These are phyloP conservation scores for Microchirus variegatus DNA, from an alignment of 2,797 vertebrate genomes.

Conservation along the genomic window DNA sequence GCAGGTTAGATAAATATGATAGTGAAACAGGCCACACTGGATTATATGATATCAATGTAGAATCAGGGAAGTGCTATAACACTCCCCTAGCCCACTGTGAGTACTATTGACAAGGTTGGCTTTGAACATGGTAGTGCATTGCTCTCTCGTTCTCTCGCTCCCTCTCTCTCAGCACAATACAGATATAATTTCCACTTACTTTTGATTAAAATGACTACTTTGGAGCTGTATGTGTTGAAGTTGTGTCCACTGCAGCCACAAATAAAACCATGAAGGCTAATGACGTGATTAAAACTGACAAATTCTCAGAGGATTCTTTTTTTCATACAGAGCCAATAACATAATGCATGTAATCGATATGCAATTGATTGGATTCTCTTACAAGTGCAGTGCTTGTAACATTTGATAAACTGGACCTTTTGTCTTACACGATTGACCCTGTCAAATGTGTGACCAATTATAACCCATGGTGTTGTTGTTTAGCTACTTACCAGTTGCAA, in stretches of 20 bases:
- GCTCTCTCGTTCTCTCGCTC: constrained; percentile 50
- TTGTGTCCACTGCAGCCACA: constrained; percentile 35
- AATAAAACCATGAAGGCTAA: constrained; percentile 42
- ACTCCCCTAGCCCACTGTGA: constrained; percentile 94
- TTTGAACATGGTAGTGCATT: constrained; percentile 79
- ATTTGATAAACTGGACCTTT: constrained; percentile 58
- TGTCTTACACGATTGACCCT: constrained; percentile 53
- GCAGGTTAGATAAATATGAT: constrained; percentile 99
- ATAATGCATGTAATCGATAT: constrained; percentile 47
- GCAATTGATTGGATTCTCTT: constrained; percentile 40
- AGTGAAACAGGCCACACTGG: constrained; percentile 90
- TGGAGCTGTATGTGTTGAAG: constrained; percentile 46
- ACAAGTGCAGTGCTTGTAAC: constrained; percentile 23
- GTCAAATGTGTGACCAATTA: constrained; percentile 78
- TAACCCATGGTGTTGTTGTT: constrained; percentile 54
- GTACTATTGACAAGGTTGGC: constrained; percentile 91
- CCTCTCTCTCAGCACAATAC: constrained; percentile 30
- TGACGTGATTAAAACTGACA: constrained; percentile 51
- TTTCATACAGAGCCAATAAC: constrained; percentile 33
- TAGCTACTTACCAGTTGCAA: constrained; percentile 58
- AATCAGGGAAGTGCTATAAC: constrained; percentile 93
- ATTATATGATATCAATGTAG: constrained; percentile 95
- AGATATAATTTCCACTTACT: constrained; percentile 65
- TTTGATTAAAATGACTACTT: constrained; percentile 67
- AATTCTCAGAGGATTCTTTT: constrained; percentile 20